Evolutionary conservation across 2,888 invertebrate genomes (phyloP), one percentile per base, ranked within the genome.

Genomic region (Agrilus mali): DNA sequence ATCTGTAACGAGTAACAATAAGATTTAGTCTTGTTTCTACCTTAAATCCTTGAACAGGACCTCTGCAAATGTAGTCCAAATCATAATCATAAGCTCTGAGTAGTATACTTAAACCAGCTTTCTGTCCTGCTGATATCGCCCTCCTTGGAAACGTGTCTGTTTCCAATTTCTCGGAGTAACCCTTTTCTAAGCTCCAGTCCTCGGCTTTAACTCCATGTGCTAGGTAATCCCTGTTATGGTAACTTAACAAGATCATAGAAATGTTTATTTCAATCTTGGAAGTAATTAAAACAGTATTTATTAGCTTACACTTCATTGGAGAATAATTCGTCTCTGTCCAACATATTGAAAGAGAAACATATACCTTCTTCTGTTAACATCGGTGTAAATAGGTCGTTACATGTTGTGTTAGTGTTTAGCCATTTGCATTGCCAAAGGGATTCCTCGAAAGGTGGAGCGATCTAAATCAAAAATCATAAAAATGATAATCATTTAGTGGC

Each of bases 41-140:
- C 72, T 82, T 83, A 56, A 79, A 84, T 17, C 83, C 83, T 65
- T 82, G 81, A 4, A 82, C 79, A 0, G 83, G 80, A 1, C 82
- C 83, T 46, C 74, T 73, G 54, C 84, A 84, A 39, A 81, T 64
- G 53, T 78, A 79, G 57, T 84, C 83, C 43, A 80, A 66, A 56
- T 84, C 81, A 7, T 69, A 57, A 44, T 72, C 68, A 43, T 71
- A 71, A 1, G 78, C 75, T 52, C 71, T 72, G 50, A 84, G 61
- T 17, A 80, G 64, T 49, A 83, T 66, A 40, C 74, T 75, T 13
- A 84, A 61, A 1, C 82, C 82, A 22, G 78, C 77, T 57, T 74
- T 74, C 4, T 74, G 73, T 1, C 83, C 83, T n/a, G 79, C 75
- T 0, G 77, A 75, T 39, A 77, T 65, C 2, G 82, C 82, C 53